Evolutionary conservation across 2,113 vertebrate genomes (phyloP), one percentile per base, ranked within the genome.

Genomic region (Takifugu flavidus): DNA sequence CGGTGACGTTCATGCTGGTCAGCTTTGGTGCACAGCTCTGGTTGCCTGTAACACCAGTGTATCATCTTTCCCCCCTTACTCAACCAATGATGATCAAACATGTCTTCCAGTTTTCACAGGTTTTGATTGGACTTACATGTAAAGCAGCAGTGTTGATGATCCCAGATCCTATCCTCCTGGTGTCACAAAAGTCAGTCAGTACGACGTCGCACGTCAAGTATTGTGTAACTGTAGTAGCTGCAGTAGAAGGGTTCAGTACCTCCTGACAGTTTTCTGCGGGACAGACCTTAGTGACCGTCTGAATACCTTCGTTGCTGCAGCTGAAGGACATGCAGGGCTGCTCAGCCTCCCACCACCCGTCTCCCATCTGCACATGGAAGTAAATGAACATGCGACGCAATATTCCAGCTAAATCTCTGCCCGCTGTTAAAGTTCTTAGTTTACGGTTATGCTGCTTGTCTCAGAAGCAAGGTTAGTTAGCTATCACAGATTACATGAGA

Each of bases 141-240:
- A 43, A 76, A 86, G 73, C 83, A 87, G 78, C 87, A 88, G 28
- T 75, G 70, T 26, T 82, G 47, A 4, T 77, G 20, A 2, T 90
- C 88, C 87, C 87, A 88, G 6, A 82, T 57, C 53, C 65, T 71
- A 13, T 70, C 60, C 13, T 80, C 78, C 87, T 89, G 70, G 4
- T 65, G 51, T 31, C 13, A 54, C 15, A 56, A 43, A 28, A 52
- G 25, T 2, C 15, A n/a, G 45, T 46, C 20, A 53, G 8, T 49
- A 7, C 47, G 6, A 49, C 4, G 5, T 49, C 2, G 25, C 25
- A 39, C 34, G 11, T 39, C 7, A 39, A 10, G 34, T 39, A 11
- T 39, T 39, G 34, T 39, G 7, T 39, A 39, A 10, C 8, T 39
- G 50, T 13, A 28, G 4, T 25, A 56, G 44, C 2, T 27, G 13